These are phyloP conservation scores for Eciton burchellii DNA, from an alignment of 1,140 invertebrate species.

Conservation along the genomic window DNA sequence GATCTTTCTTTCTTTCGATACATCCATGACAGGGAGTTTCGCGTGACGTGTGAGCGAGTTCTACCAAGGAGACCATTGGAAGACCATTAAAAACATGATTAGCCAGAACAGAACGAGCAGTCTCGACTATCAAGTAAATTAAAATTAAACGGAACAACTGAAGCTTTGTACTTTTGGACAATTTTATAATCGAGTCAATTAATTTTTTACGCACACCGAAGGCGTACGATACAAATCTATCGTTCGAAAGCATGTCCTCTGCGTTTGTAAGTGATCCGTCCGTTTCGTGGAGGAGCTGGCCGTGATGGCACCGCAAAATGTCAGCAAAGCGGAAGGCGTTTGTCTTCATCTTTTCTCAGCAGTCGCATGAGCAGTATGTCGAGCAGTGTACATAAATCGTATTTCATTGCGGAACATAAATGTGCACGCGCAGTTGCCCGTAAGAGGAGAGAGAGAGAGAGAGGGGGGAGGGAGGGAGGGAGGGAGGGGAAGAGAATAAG, in stretches of 20 bases:
- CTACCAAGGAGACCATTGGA: no score
- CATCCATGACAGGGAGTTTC: no score
- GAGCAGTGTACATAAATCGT: conserved; percentile 81
- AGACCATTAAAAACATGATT: no score
- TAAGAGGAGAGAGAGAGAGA: conserved; percentile 26
- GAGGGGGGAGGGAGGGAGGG: not conserved
- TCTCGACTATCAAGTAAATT: not conserved
- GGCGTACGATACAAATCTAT: not conserved
- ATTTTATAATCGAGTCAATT: conserved; percentile 5
- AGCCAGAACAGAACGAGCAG: no score
- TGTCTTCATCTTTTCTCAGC: conserved; percentile 35
- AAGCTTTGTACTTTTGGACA: not conserved
- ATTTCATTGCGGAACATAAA: conserved; percentile 71
- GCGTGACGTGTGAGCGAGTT: no score
- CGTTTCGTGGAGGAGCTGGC: not conserved
- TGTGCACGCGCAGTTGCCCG: conserved; percentile 52
- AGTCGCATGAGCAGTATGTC: not conserved
- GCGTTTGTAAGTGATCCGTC: not conserved
- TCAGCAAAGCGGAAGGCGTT: not conserved
- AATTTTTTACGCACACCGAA: not conserved
- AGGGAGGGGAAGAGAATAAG: conserved; percentile 7
- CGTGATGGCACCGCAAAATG: not conserved
- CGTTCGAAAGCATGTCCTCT: not conserved
- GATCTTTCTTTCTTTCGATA: no score
- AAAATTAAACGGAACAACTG: not conserved